Evolutionary conservation across 2,797 vertebrate species (phyloP).

Genomic region (Cyprinodon diabolis): DNA sequence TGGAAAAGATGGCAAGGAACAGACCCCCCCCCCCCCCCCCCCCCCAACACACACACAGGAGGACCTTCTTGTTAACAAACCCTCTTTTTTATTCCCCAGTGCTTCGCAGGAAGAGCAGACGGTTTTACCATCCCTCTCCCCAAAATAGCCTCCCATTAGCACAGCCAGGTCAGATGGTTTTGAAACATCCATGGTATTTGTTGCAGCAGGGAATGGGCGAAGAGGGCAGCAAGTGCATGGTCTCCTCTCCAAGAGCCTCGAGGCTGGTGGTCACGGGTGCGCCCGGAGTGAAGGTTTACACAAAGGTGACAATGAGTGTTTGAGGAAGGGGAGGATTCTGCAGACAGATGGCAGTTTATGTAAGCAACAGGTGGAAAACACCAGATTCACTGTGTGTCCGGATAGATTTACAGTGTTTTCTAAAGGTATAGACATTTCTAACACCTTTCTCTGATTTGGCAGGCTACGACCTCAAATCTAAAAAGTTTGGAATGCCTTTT

Average conservation of each 20-base stretch:
- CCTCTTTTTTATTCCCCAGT: conserved; percentile 40
- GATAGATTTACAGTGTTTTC: neutral
- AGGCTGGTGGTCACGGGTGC: conserved; percentile 45
- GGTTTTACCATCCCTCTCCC: conserved; percentile 78
- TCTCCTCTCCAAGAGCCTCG: conserved; percentile 27
- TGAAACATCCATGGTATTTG: conserved; percentile 77
- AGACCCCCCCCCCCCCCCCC: neutral
- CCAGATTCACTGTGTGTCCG: neutral
- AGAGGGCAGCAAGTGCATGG: conserved; percentile 43
- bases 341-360: conserved; percentile 30
- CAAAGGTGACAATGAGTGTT: conserved; percentile 58
- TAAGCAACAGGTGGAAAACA: conserved; percentile 25
- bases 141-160: conserved; percentile 78
- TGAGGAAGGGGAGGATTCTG: conserved; percentile 11
- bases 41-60: conserved; percentile 18
- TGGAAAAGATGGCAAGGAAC: conserved; percentile 32
- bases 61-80: conserved; percentile 47
- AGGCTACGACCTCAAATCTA: neutral
- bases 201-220: conserved; percentile 48
- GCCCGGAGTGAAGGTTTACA: conserved; percentile 61
- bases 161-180: conserved; percentile 80
- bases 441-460: neutral
- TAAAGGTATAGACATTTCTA: neutral
- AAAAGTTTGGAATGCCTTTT: neutral
- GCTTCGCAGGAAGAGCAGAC: conserved; percentile 65